A percentile compares a stretch with the other conserved stretches of the same genome.
phyloP scores from a whole-genome alignment of 1,140 invertebrate species.

The Acyrthosiphon pisum region DNA sequence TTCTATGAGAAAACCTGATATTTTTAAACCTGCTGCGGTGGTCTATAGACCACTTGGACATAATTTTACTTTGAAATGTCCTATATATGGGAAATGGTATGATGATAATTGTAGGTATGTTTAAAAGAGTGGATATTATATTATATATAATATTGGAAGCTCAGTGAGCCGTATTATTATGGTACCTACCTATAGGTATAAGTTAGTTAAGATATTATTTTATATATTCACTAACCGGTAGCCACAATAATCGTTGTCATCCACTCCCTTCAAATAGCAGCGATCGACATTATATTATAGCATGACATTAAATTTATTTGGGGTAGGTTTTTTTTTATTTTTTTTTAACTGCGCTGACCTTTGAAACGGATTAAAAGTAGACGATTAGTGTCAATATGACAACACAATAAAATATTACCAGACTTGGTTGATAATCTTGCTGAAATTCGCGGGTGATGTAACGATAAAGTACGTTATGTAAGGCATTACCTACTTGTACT shows the following conservation, averaged over 20 bases:
- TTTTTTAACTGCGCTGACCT: not conserved
- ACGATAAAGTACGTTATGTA: not conserved
- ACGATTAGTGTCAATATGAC: not conserved
- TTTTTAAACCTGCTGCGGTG: not conserved
- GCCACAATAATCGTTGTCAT: not conserved
- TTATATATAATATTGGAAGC: not conserved
- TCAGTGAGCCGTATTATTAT: too few relatives aligned
- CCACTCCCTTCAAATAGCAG: not conserved
- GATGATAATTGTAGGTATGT: not conserved
- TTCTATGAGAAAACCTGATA: conserved; percentile 10
- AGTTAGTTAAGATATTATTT: not conserved
- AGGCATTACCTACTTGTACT: too few relatives aligned
- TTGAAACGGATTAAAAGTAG: not conserved
- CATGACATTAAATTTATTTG: not conserved
- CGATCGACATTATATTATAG: not conserved
- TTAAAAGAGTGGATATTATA: not conserved
- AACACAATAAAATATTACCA: not conserved
- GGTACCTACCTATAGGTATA: not conserved
- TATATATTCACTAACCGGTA: not conserved
- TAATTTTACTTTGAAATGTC: not conserved
- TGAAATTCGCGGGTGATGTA: not conserved
- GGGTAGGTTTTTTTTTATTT: too few relatives aligned
- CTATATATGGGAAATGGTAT: not conserved
- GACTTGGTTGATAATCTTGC: not conserved
- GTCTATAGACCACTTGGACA: not conserved